Evolutionary conservation across 2,113 vertebrate species (phyloP), one percentile per base, ranked within the genome.

Genomic region (Oophaga pumilio): DNA sequence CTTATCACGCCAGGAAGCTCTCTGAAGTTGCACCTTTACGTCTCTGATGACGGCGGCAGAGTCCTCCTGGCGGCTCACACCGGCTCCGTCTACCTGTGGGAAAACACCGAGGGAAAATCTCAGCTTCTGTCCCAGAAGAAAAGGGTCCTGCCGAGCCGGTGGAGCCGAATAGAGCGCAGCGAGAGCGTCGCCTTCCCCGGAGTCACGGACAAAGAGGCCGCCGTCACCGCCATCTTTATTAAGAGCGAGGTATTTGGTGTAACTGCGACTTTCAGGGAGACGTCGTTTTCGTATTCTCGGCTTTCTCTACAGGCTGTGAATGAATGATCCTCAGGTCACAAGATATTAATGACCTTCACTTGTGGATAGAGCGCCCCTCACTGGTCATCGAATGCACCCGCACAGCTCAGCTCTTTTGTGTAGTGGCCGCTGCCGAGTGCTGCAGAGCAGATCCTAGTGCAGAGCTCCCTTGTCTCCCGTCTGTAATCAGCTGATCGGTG

Each of bases 61-160:
- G 91, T 95, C 15, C 91, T 99, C 1, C 88, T 99, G 83, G 88
- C 91, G 24, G 90, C 91, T 89, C 77, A 94, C 79, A 94, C 93
- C 20, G 96, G 95, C 18, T 93, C 93, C 86, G 90, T 95, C 13
- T 96, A 97, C 88, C 93, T 99, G 76, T 99, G 98, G 98, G 97
- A 99, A 88, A 95, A 94, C 88, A 77, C 86, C 43, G 94, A 95
- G 82, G 50, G 59, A 69, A 92, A 90, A 88, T 94, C 89, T 76
- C 7, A 12, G 2, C 89, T 93, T 50, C 56, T 81, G 0, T 90
- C 86, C 59, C 74, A 87, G 1, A 92, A 95, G 89, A 94, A 92
- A 52, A 90, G 90, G 50, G 86, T 87, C 2, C 73, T 95, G 12
- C 88, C 88, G 62, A 97, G 97, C 13, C 92, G 28, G 9, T 99